Evolutionary conservation across 2,113 vertebrate genomes (phyloP), one percentile per base, ranked within the genome.

Genomic region (Danio rerio): DNA sequence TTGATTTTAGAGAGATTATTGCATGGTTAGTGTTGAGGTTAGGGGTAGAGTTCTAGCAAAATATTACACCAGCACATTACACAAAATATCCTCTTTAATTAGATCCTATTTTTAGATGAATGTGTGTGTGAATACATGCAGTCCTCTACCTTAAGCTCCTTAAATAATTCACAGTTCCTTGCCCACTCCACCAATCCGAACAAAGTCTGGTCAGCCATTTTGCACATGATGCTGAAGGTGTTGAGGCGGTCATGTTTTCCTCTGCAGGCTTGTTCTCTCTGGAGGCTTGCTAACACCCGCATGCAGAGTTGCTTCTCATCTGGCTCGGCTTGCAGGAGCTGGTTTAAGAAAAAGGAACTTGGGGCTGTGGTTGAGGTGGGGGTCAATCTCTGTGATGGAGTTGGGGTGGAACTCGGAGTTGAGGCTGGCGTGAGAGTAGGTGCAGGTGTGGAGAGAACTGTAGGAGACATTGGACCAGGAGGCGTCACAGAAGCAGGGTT

Each of bases 151-250:
- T 93, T 94, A 21, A 95, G 91, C 53, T 94, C 94, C 81, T 94
- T 95, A 86, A 95, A 95, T 72, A 94, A 88, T 13, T 82, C 6
- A 7, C 93, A 91, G 87, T 92, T 94, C 79, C 94, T 90, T 55
- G 94, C 92, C 94, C 94, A 95, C 86, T 95, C 93, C 86, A 95
- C 94, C 13, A 95, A 87, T 3, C 93, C 91, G 55, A 95, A 94
- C 74, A 95, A 84, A 7, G 93, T 95, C 86, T 93, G 94, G 86
- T 95, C 94, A 2, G 93, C 93, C 92, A 95, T 94, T 85, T 94
- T 94, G 87, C 94, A 95, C 94, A 95, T 95, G 87, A 95, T 93
- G 79, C 92, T 94, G 85, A 95, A 95, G 6, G 94, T 95, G 75
- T 94, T 94, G 7, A 94, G 90, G 9, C 93, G 7, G 87, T 94